A percentile compares a stretch with the other conserved stretches of the same genome.
Evolutionary conservation across 2,888 invertebrate genomes (phyloP).

Genomic region (Ischnus inquisitorius): DNA sequence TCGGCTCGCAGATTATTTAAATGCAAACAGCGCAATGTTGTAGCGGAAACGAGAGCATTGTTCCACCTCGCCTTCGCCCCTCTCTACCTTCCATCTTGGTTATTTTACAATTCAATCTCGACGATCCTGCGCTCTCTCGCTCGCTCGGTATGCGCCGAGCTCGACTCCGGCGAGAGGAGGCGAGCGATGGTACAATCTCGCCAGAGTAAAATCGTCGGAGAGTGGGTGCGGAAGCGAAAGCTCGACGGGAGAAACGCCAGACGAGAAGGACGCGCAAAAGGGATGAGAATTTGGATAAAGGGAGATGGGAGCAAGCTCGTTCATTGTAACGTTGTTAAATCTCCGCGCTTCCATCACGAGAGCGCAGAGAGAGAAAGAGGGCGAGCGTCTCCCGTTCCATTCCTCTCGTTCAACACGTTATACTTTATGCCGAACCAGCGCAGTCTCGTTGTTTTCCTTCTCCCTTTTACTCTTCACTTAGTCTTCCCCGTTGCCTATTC

Average conservation of each 20-base stretch:
- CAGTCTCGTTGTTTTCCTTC: conserved; percentile 33
- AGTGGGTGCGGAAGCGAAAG: conserved; percentile 61
- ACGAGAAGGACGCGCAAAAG: conserved; percentile 46
- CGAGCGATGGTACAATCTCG: conserved; percentile 26
- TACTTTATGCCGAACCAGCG: conserved; percentile 47
- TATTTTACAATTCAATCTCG: conserved; percentile 85
- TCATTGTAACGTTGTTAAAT: conserved; percentile 84
- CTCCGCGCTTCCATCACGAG: conserved; percentile 82
- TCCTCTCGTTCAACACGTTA: conserved; percentile 57
- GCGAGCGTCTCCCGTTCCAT: conserved; percentile 46
- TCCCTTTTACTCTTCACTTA: conserved; percentile 61
- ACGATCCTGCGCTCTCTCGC: conserved; percentile 55
- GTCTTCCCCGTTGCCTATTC: conserved; percentile 51
- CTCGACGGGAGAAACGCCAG: conserved; percentile 62
- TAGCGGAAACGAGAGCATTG: conserved; percentile 80
- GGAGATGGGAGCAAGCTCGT: conserved; percentile 74
- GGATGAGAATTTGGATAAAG: conserved; percentile 53
- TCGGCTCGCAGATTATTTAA: conserved; percentile 83
- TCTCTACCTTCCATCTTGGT: conserved; percentile 76
- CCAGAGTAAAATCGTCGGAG: conserved; percentile 39
- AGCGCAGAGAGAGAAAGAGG: no score
- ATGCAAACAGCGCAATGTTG: conserved; percentile 84
- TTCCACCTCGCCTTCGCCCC: conserved; percentile 76
- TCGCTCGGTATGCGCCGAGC: neutral
- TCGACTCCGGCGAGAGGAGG: neutral